A percentile compares a stretch with the other conserved stretches of the same genome.
phyloP scores from a whole-genome alignment of 2,888 invertebrate species.

The Campoplex capitator region DNA sequence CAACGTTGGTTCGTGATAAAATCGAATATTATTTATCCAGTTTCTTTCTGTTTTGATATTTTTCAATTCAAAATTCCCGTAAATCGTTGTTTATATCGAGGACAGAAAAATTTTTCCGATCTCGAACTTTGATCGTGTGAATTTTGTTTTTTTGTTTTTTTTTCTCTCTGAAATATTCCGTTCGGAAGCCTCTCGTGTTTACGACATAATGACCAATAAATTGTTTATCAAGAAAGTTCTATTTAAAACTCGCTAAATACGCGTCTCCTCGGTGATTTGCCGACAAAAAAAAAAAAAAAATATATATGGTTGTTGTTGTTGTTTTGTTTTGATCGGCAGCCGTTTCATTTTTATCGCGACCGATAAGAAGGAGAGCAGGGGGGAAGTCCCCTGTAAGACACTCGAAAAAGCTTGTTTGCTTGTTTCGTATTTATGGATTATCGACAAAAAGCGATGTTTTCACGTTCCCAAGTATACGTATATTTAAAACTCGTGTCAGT shows the following conservation, averaged over 20 bases:
- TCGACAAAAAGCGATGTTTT: conserved; percentile 12
- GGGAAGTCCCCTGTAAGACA: not conserved
- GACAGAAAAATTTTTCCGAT: not conserved
- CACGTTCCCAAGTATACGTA: not conserved
- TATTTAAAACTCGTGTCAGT: not conserved
- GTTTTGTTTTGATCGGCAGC: not conserved
- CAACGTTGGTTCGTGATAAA: too few species aligned
- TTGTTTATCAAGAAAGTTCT: not conserved
- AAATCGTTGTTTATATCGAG: not conserved
- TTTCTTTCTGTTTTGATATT: too few species aligned
- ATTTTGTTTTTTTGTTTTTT: too few species aligned
- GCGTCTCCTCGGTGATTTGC: not conserved
- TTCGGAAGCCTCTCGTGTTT: not conserved
- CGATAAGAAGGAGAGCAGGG: not conserved
- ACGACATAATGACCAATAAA: not conserved
- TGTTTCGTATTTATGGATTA: conserved; percentile 4
- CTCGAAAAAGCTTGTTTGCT: conserved; percentile 17
- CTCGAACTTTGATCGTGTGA: not conserved
- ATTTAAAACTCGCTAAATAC: not conserved
- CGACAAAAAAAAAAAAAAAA: conserved; percentile 2
- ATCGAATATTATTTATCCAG: too few species aligned
- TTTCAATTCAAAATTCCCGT: too few species aligned
- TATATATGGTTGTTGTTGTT: not conserved
- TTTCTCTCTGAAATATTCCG: too few species aligned
- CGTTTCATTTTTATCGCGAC: not conserved